Conservation (phyloP, 2,113 vertebrate species). For the Pseudopipra pipra region DNA sequence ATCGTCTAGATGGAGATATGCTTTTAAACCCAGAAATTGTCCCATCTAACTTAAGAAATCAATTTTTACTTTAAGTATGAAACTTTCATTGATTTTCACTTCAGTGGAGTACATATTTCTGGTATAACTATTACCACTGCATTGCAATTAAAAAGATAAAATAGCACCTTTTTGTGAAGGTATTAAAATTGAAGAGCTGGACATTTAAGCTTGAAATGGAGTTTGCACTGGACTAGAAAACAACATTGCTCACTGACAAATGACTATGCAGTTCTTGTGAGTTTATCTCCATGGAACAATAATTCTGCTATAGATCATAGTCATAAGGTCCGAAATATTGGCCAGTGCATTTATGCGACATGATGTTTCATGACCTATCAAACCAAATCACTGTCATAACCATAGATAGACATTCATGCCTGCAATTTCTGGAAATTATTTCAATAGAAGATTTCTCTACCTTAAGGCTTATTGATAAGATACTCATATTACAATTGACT, state of each 20-base stretch:
- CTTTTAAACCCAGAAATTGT: constrained; percentile 13
- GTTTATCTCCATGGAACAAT: constrained; percentile 63
- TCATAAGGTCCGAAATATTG: constrained; percentile 53
- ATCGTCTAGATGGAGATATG: not conserved
- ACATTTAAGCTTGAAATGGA: constrained; percentile 46
- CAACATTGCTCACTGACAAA: constrained; percentile 64
- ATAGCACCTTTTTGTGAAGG: constrained; percentile 16
- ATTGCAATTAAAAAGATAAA: constrained; percentile 59
- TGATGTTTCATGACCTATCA: constrained; percentile 54
- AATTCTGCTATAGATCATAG: constrained; percentile 58
- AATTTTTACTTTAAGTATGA: constrained; percentile 58
- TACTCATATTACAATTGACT: not conserved
- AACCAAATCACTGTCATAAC: not conserved
- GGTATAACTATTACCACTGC: constrained; percentile 49
- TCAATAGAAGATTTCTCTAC: not conserved
- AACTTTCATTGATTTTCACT: constrained; percentile 63
- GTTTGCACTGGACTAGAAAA: constrained; percentile 53
- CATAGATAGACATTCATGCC: not conserved
- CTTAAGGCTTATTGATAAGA: not conserved
- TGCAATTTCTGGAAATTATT: constrained; percentile 20
- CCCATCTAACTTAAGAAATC: constrained; percentile 55
- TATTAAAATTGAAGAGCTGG: constrained; percentile 58
- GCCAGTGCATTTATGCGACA: constrained; percentile 4
- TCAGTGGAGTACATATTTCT: constrained; percentile 54
- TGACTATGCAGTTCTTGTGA: constrained; percentile 57